Percentiles rank a stretch among this genome's conserved stretches.
Evolutionary conservation across 2,113 vertebrate species (phyloP).

Genomic region (Ptilonorhynchus violaceus): DNA sequence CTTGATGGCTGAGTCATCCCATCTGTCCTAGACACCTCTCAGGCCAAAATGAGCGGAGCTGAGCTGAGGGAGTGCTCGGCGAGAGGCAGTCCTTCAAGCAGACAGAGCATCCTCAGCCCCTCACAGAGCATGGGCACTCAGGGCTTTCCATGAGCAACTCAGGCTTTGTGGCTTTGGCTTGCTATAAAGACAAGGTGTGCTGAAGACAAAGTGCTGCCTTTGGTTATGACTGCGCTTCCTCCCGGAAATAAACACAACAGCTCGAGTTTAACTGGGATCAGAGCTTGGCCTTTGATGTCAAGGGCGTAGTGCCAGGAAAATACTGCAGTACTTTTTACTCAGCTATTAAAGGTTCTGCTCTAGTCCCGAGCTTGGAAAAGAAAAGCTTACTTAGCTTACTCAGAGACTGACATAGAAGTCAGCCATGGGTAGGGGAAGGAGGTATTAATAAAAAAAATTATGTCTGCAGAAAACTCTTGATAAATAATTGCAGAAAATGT

Average conservation of each 20-base stretch:
- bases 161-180: background rate
- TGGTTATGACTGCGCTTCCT: constrained; percentile 19
- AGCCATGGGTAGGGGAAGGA: background rate
- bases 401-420: background rate
- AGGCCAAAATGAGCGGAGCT: background rate
- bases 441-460: background rate
- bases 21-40: constrained; percentile 39
- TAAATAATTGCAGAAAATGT: background rate
- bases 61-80: background rate
- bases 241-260: constrained; percentile 46
- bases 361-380: background rate
- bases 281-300: constrained; percentile 8
- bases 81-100: background rate
- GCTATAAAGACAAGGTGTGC: background rate
- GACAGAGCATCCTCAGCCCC: background rate
- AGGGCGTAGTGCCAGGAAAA: constrained; percentile 36
- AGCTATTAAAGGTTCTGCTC: background rate
- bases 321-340: background rate
- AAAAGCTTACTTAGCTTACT: background rate
- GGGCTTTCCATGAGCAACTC: background rate
- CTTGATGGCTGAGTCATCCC: constrained; percentile 58
- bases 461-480: background rate
- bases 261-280: background rate
- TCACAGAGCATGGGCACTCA: background rate
- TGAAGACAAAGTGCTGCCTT: constrained; percentile 31